Evolutionary conservation across 2,888 invertebrate species (phyloP).

Genomic region (Anoplius nigerrimus): DNA sequence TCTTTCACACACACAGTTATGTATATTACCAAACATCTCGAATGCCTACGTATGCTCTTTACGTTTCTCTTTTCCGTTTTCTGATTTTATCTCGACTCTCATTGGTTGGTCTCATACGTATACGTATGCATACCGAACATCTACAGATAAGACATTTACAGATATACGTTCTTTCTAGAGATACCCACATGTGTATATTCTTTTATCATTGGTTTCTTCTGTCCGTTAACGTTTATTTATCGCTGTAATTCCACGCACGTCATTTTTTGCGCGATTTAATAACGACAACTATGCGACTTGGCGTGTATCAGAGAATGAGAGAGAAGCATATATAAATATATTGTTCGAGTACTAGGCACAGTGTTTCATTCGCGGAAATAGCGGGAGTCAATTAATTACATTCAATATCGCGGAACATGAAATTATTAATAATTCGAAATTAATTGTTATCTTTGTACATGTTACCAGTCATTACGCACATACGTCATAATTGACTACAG

Average conservation of each 20-base stretch:
- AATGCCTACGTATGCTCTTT: constrained; percentile 28
- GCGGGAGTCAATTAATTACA: background rate
- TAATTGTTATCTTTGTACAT: too few species aligned
- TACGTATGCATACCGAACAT: background rate
- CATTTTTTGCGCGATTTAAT: background rate
- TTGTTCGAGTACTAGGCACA: background rate
- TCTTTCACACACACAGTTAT: constrained; percentile 43
- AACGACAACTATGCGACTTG: too few species aligned
- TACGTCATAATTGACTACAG: too few species aligned
- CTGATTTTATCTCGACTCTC: constrained; percentile 17
- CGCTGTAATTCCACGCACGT: background rate
- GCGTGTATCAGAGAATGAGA: background rate
- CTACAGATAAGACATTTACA: background rate
- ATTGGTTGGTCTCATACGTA: background rate
- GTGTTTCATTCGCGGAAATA: constrained; percentile 11
- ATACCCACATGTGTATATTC: background rate
- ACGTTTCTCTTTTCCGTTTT: constrained; percentile 38
- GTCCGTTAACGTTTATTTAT: background rate
- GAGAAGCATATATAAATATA: background rate
- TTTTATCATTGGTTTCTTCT: background rate
- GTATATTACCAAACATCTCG: constrained; percentile 37
- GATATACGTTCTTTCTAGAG: background rate
- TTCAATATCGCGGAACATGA: too few species aligned
- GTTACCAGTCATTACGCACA: too few species aligned
- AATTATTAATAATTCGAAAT: too few species aligned